These are phyloP conservation scores for Melitaea cinxia DNA, from an alignment of 1,140 invertebrate genomes.

Conservation along the genomic window DNA sequence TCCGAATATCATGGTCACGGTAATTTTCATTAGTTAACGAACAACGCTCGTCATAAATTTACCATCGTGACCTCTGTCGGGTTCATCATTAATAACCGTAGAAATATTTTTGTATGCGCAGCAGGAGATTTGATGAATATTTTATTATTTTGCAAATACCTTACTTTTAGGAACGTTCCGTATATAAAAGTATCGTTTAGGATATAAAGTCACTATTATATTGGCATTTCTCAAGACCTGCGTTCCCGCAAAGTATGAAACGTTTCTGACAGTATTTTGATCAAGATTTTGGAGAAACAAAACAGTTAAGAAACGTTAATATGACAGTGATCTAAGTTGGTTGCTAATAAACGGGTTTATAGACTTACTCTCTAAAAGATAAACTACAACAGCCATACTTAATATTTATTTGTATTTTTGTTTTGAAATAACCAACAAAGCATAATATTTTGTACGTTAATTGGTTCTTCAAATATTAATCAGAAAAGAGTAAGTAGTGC, in stretches of 20 bases:
- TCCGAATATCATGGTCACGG: conserved; percentile 45
- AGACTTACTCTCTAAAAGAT: conserved; percentile 10
- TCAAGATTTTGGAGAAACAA: too few species aligned
- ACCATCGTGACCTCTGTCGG: conserved; percentile 20
- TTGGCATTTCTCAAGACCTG: too few species aligned
- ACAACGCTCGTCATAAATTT: conserved; percentile 39
- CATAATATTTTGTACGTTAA: background rate
- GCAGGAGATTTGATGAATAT: background rate
- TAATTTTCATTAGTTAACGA: conserved; percentile 61
- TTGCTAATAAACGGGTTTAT: conserved; percentile 21
- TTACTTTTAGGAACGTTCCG: background rate
- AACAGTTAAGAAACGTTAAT: too few species aligned
- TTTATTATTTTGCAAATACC: conserved; percentile 9
- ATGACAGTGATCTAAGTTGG: conserved; percentile 14
- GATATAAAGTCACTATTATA: too few species aligned
- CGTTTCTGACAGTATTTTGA: too few species aligned
- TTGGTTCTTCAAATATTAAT: background rate
- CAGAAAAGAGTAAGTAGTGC: conserved; percentile 22
- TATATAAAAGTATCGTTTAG: conserved; percentile 1
- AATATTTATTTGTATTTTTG: background rate
- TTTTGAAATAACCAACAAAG: background rate
- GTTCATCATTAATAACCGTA: conserved; percentile 23
- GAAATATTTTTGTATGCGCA: conserved; percentile 1
- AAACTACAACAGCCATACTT: conserved; percentile 4
- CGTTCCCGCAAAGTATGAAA: too few species aligned